Evolutionary conservation across 64 coral and sea anemone species (phyloP).

Genomic region (Montipora sp.): DNA sequence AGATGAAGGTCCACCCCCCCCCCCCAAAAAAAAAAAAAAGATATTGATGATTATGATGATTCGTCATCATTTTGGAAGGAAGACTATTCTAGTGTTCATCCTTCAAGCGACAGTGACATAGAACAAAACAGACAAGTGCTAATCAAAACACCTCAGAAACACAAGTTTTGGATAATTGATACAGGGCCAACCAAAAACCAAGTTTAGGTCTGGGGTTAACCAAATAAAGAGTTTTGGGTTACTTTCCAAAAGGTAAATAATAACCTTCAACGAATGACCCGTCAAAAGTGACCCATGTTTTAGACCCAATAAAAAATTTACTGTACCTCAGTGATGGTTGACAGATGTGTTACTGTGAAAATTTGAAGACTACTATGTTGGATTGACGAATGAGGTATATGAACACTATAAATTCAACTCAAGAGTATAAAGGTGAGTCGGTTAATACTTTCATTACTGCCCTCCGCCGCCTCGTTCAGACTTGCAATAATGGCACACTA

Average conservation of each 20-base stretch:
- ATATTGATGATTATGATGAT: neutral
- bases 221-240: too few relatives aligned
- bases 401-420: constrained; percentile 36
- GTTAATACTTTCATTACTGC: constrained; percentile 59
- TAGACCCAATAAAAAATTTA: too few relatives aligned
- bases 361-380: too few relatives aligned
- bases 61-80: neutral
- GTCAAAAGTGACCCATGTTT: too few relatives aligned
- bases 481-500: neutral
- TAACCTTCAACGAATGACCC: too few relatives aligned
- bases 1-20: neutral
- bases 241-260: too few relatives aligned
- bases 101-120: neutral
- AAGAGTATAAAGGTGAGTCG: constrained; percentile 56
- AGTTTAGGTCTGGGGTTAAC: too few relatives aligned
- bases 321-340: too few relatives aligned
- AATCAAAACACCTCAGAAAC: neutral
- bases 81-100: neutral
- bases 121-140: neutral
- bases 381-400: too few relatives aligned
- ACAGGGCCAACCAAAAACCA: neutral
- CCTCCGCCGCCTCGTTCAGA: neutral
- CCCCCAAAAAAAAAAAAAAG: neutral
- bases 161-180: neutral
- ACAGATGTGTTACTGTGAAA: too few relatives aligned